phyloP scores from a whole-genome alignment of 2,113 vertebrate genomes.

The Scophthalmus maximus region DNA sequence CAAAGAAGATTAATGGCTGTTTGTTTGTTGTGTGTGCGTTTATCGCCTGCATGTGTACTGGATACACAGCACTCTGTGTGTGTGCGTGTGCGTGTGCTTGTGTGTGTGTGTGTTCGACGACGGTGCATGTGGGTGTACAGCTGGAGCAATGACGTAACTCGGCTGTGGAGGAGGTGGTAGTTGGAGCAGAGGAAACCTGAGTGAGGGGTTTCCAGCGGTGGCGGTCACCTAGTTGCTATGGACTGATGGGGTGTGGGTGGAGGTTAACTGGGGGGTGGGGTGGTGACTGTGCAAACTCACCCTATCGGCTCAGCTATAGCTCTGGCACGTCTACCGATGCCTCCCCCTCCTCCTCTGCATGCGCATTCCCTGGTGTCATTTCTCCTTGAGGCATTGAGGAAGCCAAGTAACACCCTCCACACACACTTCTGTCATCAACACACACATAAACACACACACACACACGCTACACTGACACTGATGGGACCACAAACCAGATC shows the following conservation, averaged over 20 bases:
- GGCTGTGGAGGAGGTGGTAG: conserved; percentile 22
- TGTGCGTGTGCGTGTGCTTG: conserved; percentile 18
- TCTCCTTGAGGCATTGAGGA: conserved; percentile 69
- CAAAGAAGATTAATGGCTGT: conserved; percentile 7
- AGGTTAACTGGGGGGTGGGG: conserved; percentile 39
- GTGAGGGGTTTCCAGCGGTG: conserved; percentile 60
- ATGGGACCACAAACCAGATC: conserved; percentile 23
- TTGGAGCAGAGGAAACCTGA: conserved; percentile 37
- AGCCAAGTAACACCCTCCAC: conserved; percentile 50
- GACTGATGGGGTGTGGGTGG: conserved; percentile 34
- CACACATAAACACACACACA: conserved; percentile 27
- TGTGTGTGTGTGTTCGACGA: conserved; percentile 27
- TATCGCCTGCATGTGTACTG: not conserved
- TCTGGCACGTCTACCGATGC: conserved; percentile 41
- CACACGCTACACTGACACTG: conserved; percentile 12
- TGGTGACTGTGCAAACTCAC: conserved; percentile 65
- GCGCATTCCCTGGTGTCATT: conserved; percentile 71
- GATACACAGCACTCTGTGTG: not conserved
- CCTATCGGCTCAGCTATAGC: conserved; percentile 56
- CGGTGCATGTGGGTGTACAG: conserved; percentile 58
- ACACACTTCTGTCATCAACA: conserved; percentile 22
- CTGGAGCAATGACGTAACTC: conserved; percentile 13
- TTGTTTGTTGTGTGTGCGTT: conserved; percentile 2
- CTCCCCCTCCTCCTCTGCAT: conserved; percentile 48
- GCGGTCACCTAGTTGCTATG: conserved; percentile 58